Evolutionary conservation across 2,888 invertebrate genomes (phyloP).

Genomic region (Drosophila atripex): DNA sequence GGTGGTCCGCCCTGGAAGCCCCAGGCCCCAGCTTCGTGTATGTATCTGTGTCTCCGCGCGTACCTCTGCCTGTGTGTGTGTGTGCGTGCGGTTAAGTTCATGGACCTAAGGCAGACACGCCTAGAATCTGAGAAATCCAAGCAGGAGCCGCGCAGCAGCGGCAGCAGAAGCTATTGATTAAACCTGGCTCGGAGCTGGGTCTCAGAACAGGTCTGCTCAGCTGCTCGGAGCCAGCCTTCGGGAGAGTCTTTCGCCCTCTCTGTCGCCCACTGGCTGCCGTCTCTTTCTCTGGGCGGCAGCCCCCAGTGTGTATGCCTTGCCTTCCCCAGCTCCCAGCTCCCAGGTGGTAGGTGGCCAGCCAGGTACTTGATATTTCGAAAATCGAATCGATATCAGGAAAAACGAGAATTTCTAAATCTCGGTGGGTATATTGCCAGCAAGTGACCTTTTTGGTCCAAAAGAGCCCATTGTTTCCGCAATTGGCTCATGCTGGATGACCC

Average conservation of each 20-base stretch:
- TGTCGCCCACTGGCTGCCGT: constrained; percentile 14
- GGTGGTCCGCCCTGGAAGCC: not conserved
- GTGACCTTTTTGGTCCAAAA: not conserved
- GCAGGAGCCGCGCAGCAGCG: constrained; percentile 31
- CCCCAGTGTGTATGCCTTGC: constrained; percentile 41
- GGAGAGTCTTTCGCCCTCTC: constrained; percentile 42
- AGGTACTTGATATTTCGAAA: not conserved
- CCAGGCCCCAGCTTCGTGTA: not conserved
- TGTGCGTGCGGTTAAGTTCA: constrained; percentile 60
- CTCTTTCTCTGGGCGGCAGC: constrained; percentile 19
- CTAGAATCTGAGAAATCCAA: constrained; percentile 66
- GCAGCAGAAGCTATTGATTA: constrained; percentile 68
- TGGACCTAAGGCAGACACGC: constrained; percentile 77
- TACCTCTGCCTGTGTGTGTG: constrained; percentile 32
- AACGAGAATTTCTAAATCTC: not conserved
- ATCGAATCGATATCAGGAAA: not conserved
- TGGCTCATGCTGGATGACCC: not conserved
- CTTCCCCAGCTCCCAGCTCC: not conserved
- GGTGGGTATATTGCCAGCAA: not conserved
- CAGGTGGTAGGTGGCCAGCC: not conserved
- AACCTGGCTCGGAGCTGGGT: constrained; percentile 54
- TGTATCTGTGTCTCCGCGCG: constrained; percentile 13
- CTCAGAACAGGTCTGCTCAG: constrained; percentile 73
- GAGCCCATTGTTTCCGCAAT: too few relatives aligned
- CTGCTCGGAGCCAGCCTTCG: constrained; percentile 36